Conservation (phyloP, 2,888 invertebrate species). For the Platycheirus rosarum region DNA sequence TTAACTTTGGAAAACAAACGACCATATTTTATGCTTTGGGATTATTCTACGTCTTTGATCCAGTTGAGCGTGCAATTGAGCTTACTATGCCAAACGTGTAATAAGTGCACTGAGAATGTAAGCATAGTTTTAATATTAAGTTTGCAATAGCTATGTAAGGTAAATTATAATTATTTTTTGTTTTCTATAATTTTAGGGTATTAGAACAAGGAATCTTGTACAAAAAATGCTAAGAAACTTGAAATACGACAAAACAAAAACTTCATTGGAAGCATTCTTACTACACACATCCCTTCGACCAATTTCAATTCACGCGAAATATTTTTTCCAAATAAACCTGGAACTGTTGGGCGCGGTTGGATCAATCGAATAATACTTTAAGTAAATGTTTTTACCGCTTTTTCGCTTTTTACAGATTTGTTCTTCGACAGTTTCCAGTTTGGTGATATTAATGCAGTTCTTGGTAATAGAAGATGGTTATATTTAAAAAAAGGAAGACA, state of each 20-base stretch:
- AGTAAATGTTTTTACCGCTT: no score
- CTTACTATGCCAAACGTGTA: not conserved
- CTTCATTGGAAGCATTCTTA: slow-evolving; percentile 9
- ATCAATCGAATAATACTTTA: not conserved
- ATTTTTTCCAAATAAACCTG: slow-evolving; percentile 21
- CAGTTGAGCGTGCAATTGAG: slow-evolving; percentile 8
- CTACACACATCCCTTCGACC: slow-evolving; percentile 11
- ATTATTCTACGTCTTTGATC: slow-evolving; percentile 10
- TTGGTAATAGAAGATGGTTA: slow-evolving; percentile 15
- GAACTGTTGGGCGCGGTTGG: slow-evolving; percentile 15
- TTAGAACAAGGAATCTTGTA: not conserved
- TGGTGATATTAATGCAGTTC: slow-evolving; percentile 36
- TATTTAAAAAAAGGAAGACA: no score
- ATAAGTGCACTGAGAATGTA: slow-evolving; percentile 18
- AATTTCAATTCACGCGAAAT: slow-evolving; percentile 19
- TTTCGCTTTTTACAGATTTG: slow-evolving; percentile 26
- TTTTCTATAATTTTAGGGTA: slow-evolving; percentile 26
- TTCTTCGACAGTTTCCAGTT: slow-evolving; percentile 16
- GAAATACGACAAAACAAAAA: not conserved
- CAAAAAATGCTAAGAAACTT: slow-evolving; percentile 8
- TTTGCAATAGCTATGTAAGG: not conserved
- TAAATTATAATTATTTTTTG: not conserved
- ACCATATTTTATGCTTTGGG: not conserved
- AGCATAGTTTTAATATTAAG: no score
- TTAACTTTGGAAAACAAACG: slow-evolving; percentile 1